Base-by-base conservation (phyloP, 1,140 invertebrate genomes). In the Phortica variegata region DNA sequence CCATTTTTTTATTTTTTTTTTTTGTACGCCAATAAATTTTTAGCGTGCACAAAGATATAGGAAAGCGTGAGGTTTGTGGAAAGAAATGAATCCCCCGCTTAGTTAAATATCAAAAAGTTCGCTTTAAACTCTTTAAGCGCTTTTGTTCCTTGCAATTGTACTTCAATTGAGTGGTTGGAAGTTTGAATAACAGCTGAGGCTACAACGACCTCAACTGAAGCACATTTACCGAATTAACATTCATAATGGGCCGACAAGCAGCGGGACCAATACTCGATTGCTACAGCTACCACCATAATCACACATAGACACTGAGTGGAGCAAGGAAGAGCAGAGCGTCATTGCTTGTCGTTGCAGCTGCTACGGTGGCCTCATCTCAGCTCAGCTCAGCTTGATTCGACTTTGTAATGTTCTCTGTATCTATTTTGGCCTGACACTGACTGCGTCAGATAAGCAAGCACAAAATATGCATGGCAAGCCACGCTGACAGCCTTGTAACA, bases 151-250 rank as follows among this genome's bases (percentile, higher is more conserved):
- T 41, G 26, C 47, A 7, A 29, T 29, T 29, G 26, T 29, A 29
- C n/a, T n/a, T n/a, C n/a, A n/a, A n/a, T n/a, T n/a, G n/a, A n/a
- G n/a, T n/a, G n/a, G n/a, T n/a, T n/a, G n/a, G n/a, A n/a, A 59
- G 43, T 66, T 60, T 60, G 62, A 66, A 54, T 68, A 63, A 66
- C 60, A 66, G 54, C 48, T 58, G 60, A 68, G 63, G 65, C 58
- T 69, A 63, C 65, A 57, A 60, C 60, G 68, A 60, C 60, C 54
- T 68, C 65, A 69, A 58, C 65, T 56, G 49, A 33, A 47, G 56
- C 55, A 46, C 52, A 51, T 21, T 50, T 36, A 34, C 37, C 26
- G 54, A 60, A 66, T 66, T 69, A 66, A 63, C 56, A 66, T 69
- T 66, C 63, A 66, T 66, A 68, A 68, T 68, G 55, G 23, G 23